phyloP scores from a whole-genome alignment of 2,888 invertebrate species.

The Rotaria magnacalcarata region DNA sequence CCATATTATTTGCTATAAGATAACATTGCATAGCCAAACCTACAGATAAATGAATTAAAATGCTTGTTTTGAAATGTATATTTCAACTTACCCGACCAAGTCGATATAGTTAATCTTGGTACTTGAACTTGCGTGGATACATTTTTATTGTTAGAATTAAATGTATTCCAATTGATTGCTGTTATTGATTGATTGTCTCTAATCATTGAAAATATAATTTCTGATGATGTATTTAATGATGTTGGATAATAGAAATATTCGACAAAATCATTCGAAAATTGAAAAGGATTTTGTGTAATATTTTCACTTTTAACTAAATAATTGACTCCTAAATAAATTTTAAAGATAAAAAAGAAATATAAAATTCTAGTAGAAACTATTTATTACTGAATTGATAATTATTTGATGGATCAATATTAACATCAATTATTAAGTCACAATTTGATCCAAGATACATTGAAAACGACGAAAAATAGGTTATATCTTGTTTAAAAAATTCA shows the following conservation, averaged over 20 bases:
- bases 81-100: neutral
- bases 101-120: neutral
- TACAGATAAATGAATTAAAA: neutral
- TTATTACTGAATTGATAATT: neutral
- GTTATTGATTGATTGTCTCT: neutral
- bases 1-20: constrained; percentile 11
- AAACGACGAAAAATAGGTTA: neutral
- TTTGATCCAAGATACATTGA: neutral
- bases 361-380: neutral
- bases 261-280: neutral
- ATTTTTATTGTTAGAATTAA: neutral
- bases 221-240: no score
- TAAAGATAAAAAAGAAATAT: neutral
- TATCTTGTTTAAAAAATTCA: neutral
- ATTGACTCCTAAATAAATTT: neutral
- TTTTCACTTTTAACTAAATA: neutral
- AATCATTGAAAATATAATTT: neutral
- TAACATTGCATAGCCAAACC: constrained; percentile 12
- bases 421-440: neutral
- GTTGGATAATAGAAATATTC: neutral
- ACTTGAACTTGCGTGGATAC: neutral
- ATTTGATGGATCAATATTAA: neutral
- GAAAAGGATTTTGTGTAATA: neutral
- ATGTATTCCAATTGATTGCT: neutral
- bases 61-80: neutral